These are phyloP conservation scores for Geotrupes spiniger DNA, from an alignment of 2,888 invertebrate species.

Conservation along the genomic window DNA sequence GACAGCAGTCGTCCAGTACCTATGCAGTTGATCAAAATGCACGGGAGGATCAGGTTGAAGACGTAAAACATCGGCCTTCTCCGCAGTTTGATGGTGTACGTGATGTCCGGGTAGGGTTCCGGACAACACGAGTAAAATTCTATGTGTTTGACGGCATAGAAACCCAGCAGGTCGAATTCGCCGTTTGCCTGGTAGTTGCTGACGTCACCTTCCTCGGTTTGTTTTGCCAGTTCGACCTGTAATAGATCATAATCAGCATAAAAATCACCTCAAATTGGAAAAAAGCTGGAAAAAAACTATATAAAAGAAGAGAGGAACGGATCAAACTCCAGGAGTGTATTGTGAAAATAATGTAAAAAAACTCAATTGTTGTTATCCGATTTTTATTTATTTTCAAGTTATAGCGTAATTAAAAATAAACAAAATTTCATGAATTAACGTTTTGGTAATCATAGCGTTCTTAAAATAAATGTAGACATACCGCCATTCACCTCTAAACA, in stretches of 20 bases:
- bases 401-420: too few relatives aligned
- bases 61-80: conserved; percentile 81
- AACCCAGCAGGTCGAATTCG: conserved; percentile 81
- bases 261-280: too few relatives aligned
- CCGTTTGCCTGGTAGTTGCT: conserved; percentile 90
- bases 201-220: conserved; percentile 78
- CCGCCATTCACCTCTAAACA: too few relatives aligned
- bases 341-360: too few relatives aligned
- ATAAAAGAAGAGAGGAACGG: too few relatives aligned
- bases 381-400: too few relatives aligned
- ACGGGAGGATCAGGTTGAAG: conserved; percentile 81
- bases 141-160: conserved; percentile 69
- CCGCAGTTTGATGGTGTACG: conserved; percentile 72
- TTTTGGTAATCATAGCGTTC: too few relatives aligned
- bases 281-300: too few relatives aligned
- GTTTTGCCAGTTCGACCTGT: conserved; percentile 72
- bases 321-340: too few relatives aligned
- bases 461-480: too few relatives aligned
- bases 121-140: conserved; percentile 78
- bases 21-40: conserved; percentile 80
- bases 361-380: too few relatives aligned
- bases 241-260: conserved; percentile 29
- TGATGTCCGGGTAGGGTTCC: conserved; percentile 82
- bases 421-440: too few relatives aligned
- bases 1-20: conserved; percentile 53